Evolutionary conservation across 2,888 invertebrate genomes (phyloP), one percentile per base, ranked within the genome.

Genomic region (Cantharis lateralis): DNA sequence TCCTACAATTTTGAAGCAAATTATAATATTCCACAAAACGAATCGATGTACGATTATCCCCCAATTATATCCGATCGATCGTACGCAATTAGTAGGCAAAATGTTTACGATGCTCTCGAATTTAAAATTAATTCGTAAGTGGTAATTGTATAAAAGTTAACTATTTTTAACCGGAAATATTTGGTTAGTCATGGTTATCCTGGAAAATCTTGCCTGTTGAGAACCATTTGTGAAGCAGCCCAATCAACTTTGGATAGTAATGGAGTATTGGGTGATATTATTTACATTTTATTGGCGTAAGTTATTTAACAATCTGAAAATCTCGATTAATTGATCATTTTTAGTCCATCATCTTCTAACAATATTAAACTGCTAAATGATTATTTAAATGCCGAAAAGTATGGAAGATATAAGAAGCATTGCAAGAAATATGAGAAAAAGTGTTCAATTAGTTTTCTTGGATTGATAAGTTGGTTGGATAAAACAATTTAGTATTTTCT

Each of bases 1-100:
- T 93, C 94, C 0, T 93, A 93, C 85, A 93, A 94, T 87, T 93
- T 94, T 84, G 94, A 94, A 83, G 91, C 92, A 0, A 93, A 92
- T 85, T 94, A 93, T 87, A 88, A 87, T 66, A 85, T 91, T 2
- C 91, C 93, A 0, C 89, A 85, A 10, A 93, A 93, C 82, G 89
- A 83, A 10, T 87, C 86, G 70, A 82, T 84, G 64, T 84, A 83
- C 62, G 82, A 77, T 11, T 81, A 79, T 74, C 81, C 81, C 48
- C 82, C 82, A 3, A 24, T 24, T 24, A 24, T 24, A 24, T 24
- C 24, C 24, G 24, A 24, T 24, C 7, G 24, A 9, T 24, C 24
- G 24, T 24, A 24, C 24, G 7, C 24, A 24, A 24, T 24, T 7
- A 24, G 9, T 1, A 24, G 24, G 5, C 24, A 24, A 24, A 24